Evolutionary conservation across 2,113 vertebrate species (phyloP), one percentile per base, ranked within the genome.

Genomic region (Spea bombifrons): DNA sequence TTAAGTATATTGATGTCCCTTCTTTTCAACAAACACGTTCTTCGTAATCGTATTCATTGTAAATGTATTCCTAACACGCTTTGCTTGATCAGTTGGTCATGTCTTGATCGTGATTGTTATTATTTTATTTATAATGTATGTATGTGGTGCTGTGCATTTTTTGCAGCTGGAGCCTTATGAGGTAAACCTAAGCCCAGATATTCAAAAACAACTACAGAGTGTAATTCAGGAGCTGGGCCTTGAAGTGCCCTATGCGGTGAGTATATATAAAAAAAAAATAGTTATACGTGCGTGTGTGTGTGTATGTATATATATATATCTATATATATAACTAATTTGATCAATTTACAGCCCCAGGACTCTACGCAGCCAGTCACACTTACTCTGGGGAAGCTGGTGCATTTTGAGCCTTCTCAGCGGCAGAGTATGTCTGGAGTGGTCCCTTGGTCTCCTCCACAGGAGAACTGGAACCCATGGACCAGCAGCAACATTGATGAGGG

Each of bases 381-480:
- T 81, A 88, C 86, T 8, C 90, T 96, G 85, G 94, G 90, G 7
- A 99, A 98, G 88, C 72, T 99, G 87, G 94, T 94, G 4, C 84
- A 92, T 1, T 99, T 99, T 16, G 96, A 99, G 83, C 96, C 97
- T 0, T 94, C 95, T 0, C 94, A 96, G 85, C 90, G 87, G 45
- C 96, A 98, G 78, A 95, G 75, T 47, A 86, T 82, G 0, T 84
- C 82, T 0, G 97, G 95, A 0, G 96, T 97, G 52, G 94, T 99
- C 61, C 96, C 97, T 0, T 99, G 97, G 97, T 99, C 97, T 4
- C 97, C 97, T 0, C 97, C 97, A 1, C 96, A 99, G 71, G 93
- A 95, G 84, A 99, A 99, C 89, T 99, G 97, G 97, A 99, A 98
- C 90, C 97, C 97, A 16, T 99, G 97, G 97, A 99, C 96, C 43